These are phyloP conservation scores for Vanessa cardui DNA, from an alignment of 2,888 invertebrate species.

Conservation along the genomic window DNA sequence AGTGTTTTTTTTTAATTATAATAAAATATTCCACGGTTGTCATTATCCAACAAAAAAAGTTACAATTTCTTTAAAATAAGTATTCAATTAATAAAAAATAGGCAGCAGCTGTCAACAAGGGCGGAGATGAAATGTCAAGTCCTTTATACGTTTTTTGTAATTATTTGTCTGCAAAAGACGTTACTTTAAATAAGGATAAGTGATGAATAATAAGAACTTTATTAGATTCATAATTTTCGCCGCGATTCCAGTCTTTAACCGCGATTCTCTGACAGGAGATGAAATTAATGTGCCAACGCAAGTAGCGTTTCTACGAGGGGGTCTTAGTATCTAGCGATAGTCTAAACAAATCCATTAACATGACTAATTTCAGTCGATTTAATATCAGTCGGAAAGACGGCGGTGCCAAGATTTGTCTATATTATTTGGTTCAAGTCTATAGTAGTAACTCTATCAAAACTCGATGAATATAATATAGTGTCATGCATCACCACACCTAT, in stretches of 20 bases:
- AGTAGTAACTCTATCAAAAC: too few relatives aligned
- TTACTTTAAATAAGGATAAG: neutral
- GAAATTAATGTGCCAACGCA: slow-evolving; percentile 4
- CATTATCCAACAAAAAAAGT: too few relatives aligned
- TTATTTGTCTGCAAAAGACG: neutral
- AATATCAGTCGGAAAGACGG: too few relatives aligned
- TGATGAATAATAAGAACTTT: slow-evolving; percentile 9
- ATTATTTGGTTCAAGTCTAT: too few relatives aligned
- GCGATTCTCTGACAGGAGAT: slow-evolving; percentile 2
- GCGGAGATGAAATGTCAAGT: too few relatives aligned
- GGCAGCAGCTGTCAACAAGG: too few relatives aligned
- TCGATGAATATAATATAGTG: neutral
- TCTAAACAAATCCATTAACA: neutral
- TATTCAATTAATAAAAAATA: too few relatives aligned
- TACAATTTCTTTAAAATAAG: too few relatives aligned
- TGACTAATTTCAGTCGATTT: neutral
- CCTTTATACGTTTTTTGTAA: neutral
- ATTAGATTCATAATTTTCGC: neutral
- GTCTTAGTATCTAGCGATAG: neutral
- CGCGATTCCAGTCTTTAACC: neutral
- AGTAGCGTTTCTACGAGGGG: neutral
- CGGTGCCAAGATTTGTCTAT: too few relatives aligned
- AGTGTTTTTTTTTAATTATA: too few relatives aligned
- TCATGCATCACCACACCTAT: too few relatives aligned
- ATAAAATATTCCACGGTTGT: too few relatives aligned